These are phyloP conservation scores for Heterotilapia buettikoferi DNA, from an alignment of 2,113 vertebrate species.

Conservation along the genomic window DNA sequence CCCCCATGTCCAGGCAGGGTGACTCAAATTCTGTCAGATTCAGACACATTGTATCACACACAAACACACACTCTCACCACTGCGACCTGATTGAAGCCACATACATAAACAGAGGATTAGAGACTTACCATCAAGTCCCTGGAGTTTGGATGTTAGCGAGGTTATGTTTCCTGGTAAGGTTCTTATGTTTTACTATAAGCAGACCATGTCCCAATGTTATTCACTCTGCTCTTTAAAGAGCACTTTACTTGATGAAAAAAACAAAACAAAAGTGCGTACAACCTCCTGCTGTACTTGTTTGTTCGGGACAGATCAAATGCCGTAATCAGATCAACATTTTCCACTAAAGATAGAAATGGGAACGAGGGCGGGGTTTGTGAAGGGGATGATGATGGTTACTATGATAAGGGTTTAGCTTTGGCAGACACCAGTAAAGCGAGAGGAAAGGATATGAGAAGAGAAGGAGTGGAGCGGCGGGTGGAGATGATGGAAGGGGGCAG, in stretches of 20 bases:
- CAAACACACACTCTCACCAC: not conserved
- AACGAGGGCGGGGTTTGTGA: not conserved
- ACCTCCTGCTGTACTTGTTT: conserved; percentile 48
- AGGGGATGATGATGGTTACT: not conserved
- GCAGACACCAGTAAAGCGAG: not conserved
- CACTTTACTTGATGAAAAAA: conserved; percentile 62
- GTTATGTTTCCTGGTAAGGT: conserved; percentile 52
- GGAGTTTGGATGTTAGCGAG: conserved; percentile 30
- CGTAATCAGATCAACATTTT: conserved; percentile 60
- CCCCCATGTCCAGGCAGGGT: not conserved
- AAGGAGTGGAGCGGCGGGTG: conserved; percentile 4
- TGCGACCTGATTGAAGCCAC: conserved; percentile 35
- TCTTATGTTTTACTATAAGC: conserved; percentile 54
- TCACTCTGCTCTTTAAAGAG: conserved; percentile 35
- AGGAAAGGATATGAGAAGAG: not conserved
- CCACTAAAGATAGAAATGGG: conserved; percentile 2
- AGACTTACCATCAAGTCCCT: conserved; percentile 40
- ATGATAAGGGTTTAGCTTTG: conserved; percentile 21
- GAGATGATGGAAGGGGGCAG: conserved; percentile 33
- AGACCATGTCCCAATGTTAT: conserved; percentile 29
- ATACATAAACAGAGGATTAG: conserved; percentile 58
- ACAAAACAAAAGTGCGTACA: conserved; percentile 3
- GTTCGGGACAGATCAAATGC: conserved; percentile 40
- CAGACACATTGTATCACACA: not conserved
- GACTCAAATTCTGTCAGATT: conserved; percentile 27